These are phyloP conservation scores for Nebria salina DNA, from an alignment of 2,888 invertebrate genomes.

Conservation along the genomic window DNA sequence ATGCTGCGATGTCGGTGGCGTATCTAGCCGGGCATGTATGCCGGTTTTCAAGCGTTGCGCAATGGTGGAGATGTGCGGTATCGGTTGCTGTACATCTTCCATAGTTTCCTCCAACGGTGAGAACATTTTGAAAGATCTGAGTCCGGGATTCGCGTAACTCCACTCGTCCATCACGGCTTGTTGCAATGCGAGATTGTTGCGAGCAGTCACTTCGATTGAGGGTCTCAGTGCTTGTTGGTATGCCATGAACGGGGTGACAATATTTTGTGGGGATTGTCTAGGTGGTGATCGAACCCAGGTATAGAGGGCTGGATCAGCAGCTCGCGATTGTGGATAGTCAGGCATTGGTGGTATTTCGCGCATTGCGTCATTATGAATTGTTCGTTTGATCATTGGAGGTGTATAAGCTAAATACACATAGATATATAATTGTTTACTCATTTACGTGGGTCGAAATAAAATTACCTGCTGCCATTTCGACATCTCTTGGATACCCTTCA, in stretches of 20 bases:
- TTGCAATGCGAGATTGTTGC: slow-evolving; percentile 26
- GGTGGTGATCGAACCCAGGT: slow-evolving; percentile 58
- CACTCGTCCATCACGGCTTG: slow-evolving; percentile 17
- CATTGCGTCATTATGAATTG: slow-evolving; percentile 57
- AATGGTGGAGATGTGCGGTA: slow-evolving; percentile 42
- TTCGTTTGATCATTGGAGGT: slow-evolving; percentile 52
- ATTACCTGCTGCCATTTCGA: slow-evolving; percentile 35
- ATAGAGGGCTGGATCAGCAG: slow-evolving; percentile 26
- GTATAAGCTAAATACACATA: slow-evolving; percentile 22
- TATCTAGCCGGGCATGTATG: slow-evolving; percentile 64
- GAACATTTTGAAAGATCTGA: slow-evolving; percentile 33
- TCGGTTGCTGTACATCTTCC: slow-evolving; percentile 21
- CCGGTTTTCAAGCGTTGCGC: slow-evolving; percentile 38
- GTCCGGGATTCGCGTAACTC: slow-evolving; percentile 29
- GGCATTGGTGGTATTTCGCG: slow-evolving; percentile 52
- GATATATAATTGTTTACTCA: neutral
- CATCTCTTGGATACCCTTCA: slow-evolving; percentile 34
- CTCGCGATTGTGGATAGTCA: slow-evolving; percentile 42
- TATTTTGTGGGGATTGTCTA: slow-evolving; percentile 28
- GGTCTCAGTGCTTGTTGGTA: slow-evolving; percentile 8
- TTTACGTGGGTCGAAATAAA: too few species aligned
- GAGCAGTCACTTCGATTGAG: slow-evolving; percentile 28
- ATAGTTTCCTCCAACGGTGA: slow-evolving; percentile 23
- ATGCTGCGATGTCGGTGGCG: slow-evolving; percentile 54
- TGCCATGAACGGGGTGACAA: slow-evolving; percentile 5